Conservation (phyloP, 1,140 invertebrate genomes). For the Sminthurides bifidus region DNA sequence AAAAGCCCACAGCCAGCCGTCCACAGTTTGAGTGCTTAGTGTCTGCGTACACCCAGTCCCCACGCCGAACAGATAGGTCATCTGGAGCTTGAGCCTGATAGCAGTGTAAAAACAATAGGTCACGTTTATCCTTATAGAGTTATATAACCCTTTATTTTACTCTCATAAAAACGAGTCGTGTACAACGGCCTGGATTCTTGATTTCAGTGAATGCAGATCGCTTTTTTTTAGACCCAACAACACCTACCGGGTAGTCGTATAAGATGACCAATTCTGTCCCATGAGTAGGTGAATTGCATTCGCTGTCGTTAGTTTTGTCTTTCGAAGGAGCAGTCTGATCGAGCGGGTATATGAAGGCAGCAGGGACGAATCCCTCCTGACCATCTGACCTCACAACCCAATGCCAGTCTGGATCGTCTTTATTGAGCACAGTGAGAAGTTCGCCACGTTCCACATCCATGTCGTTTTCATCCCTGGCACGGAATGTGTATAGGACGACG, state of each 20-base stretch:
- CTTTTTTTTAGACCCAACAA: too few relatives aligned
- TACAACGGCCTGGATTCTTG: too few relatives aligned
- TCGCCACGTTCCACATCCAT: conserved; percentile 84
- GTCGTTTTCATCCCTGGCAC: conserved; percentile 85
- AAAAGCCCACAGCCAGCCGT: conserved; percentile 91
- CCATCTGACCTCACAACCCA: conserved; percentile 86
- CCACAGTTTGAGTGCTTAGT: conserved; percentile 81
- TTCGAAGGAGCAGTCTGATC: conserved; percentile 63
- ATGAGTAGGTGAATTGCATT: neutral
- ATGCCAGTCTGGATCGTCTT: conserved; percentile 87
- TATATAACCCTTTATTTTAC: too few relatives aligned
- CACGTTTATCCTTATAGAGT: too few relatives aligned
- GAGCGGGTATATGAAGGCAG: conserved; percentile 84
- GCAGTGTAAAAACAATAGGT: too few relatives aligned
- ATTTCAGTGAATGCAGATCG: too few relatives aligned
- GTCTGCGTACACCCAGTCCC: conserved; percentile 91
- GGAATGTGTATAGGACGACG: conserved; percentile 85
- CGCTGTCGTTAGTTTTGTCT: conserved; percentile 4
- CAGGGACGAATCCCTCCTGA: conserved; percentile 89
- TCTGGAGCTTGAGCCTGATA: conserved; percentile 73
- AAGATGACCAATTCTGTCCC: conserved; percentile 85
- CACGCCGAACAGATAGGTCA: conserved; percentile 73
- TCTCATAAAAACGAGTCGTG: too few relatives aligned
- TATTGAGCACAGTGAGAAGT: conserved; percentile 83
- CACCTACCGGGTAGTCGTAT: conserved; percentile 73